These are phyloP conservation scores for Alces alces DNA, from an alignment of 2,113 vertebrate genomes.

Conservation along the genomic window DNA sequence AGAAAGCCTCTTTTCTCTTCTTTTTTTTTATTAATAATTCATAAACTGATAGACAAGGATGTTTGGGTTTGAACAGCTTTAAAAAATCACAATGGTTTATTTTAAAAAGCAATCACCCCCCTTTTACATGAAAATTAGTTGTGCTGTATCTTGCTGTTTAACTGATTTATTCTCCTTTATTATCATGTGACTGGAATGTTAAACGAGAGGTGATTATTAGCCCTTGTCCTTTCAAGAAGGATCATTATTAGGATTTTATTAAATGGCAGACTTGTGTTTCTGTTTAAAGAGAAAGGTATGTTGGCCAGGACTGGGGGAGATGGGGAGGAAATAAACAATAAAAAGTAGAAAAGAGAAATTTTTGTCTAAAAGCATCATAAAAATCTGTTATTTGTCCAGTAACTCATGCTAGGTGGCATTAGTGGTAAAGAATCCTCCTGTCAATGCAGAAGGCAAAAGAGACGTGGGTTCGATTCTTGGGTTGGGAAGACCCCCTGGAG, in stretches of 20 bases:
- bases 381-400: conserved; percentile 32
- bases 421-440: not conserved
- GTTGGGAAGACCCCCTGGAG: not conserved
- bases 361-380: conserved; percentile 25
- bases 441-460: not conserved
- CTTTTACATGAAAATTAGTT: conserved; percentile 89
- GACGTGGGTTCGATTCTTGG: not conserved
- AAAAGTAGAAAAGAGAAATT: conserved; percentile 18
- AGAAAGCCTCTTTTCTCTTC: conserved; percentile 82
- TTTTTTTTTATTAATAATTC: conserved; percentile 87
- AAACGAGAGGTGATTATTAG: conserved; percentile 85
- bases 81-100: conserved; percentile 87
- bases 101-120: conserved; percentile 85
- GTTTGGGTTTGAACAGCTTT: conserved; percentile 86
- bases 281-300: conserved; percentile 74
- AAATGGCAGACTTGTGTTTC: conserved; percentile 81
- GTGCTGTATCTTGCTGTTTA: conserved; percentile 84
- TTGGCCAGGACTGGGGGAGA: not conserved
- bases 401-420: not conserved
- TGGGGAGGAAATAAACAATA: not conserved
- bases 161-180: conserved; percentile 83
- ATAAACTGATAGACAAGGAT: conserved; percentile 89
- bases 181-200: conserved; percentile 86
- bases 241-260: conserved; percentile 84
- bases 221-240: conserved; percentile 85